Percentiles rank a stretch among this genome's conserved stretches.
phyloP scores from a whole-genome alignment of 2,797 vertebrate genomes.

The Platalea minor region DNA sequence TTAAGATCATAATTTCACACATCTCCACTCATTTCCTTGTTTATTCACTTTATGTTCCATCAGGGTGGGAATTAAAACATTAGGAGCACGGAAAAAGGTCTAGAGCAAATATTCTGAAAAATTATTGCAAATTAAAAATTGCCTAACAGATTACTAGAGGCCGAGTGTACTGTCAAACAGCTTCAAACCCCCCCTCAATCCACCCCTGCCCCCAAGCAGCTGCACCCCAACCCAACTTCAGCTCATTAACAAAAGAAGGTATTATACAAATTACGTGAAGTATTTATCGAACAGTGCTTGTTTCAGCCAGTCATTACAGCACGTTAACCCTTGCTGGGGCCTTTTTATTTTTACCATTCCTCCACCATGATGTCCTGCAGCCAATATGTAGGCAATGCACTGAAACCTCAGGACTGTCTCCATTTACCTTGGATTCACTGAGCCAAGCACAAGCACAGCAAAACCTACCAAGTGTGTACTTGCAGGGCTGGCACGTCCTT shows the following conservation, averaged over 20 bases:
- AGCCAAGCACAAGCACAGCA: background rate
- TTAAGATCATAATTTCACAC: constrained; percentile 19
- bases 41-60: background rate
- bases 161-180: background rate
- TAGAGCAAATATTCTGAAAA: background rate
- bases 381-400: rapidly evolving
- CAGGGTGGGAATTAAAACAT: background rate
- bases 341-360: background rate
- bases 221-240: background rate
- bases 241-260: background rate
- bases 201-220: background rate
- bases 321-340: background rate
- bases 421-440: background rate
- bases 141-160: background rate
- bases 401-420: background rate
- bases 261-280: background rate
- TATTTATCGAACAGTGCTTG: background rate
- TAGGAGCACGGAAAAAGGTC: background rate
- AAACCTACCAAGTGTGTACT: background rate
- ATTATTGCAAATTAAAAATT: background rate
- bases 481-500: background rate
- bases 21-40: constrained; percentile 2
- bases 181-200: background rate
- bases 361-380: background rate
- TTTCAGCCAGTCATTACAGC: background rate